Percentiles rank a stretch among this genome's conserved stretches.
Evolutionary conservation across 2,888 invertebrate genomes (phyloP).

Genomic region (Cepaea hortensis): DNA sequence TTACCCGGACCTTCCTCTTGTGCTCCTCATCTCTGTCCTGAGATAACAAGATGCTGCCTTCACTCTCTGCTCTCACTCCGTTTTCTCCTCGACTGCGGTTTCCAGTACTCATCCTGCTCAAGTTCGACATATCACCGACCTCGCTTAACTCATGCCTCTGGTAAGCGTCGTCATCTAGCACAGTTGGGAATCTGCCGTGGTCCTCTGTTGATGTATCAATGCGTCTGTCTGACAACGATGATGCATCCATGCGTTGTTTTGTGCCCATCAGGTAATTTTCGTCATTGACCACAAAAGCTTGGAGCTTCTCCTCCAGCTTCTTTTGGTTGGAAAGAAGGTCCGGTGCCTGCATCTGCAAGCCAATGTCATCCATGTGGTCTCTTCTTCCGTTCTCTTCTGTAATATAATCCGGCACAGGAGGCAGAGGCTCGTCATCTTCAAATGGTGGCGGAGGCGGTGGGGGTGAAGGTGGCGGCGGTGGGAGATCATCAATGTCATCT

Average conservation of each 20-base stretch:
- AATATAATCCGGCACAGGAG: constrained; percentile 54
- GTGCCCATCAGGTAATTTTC: neutral
- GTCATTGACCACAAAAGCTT: neutral
- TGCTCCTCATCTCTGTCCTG: constrained; percentile 66
- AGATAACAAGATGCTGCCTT: constrained; percentile 59
- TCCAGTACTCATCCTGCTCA: constrained; percentile 10
- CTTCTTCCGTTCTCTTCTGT: constrained; percentile 53
- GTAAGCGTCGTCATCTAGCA: neutral
- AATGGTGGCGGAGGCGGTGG: constrained; percentile 61
- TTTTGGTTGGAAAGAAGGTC: constrained; percentile 17
- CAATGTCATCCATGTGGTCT: neutral
- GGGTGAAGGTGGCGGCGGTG: constrained; percentile 55
- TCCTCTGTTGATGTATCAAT: neutral
- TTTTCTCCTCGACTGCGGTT: neutral
- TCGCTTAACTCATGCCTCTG: constrained; percentile 8
- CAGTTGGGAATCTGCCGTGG: neutral
- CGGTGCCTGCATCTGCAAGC: neutral
- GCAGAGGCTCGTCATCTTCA: constrained; percentile 57
- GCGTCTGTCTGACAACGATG: neutral
- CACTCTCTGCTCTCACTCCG: constrained; percentile 3
- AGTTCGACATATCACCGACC: neutral
- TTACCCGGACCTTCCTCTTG: constrained; percentile 56
- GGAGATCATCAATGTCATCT: constrained; percentile 51
- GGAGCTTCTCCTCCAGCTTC: neutral
- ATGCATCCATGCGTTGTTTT: neutral